Evolutionary conservation across 1,140 invertebrate species (phyloP).

Genomic region (Tetraneura akinire): DNA sequence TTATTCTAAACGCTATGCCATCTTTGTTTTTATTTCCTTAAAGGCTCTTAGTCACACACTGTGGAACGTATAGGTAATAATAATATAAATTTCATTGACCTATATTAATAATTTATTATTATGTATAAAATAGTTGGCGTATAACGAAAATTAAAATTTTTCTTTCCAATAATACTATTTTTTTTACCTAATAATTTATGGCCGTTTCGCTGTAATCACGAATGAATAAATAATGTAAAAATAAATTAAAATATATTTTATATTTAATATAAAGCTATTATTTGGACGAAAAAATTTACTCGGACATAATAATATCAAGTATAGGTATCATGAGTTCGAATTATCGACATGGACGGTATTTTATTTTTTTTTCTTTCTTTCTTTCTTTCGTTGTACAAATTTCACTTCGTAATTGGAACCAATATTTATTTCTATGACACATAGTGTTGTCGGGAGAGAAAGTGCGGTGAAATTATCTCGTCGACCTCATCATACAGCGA

Average conservation of each 20-base stretch:
- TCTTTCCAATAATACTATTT: too few species aligned
- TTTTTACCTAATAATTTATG: too few species aligned
- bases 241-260: too few species aligned
- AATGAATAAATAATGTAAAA: too few species aligned
- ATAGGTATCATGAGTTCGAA: background rate
- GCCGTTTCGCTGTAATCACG: too few species aligned
- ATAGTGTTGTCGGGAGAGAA: constrained; percentile 45
- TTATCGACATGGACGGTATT: background rate
- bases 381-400: constrained; percentile 18
- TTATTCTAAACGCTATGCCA: background rate
- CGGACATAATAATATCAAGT: background rate
- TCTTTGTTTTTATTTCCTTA: constrained; percentile 33
- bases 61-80: background rate
- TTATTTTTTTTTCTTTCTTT: too few species aligned
- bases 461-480: constrained; percentile 48
- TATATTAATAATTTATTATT: too few species aligned
- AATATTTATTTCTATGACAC: constrained; percentile 40
- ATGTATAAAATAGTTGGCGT: too few species aligned
- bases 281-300: too few species aligned
- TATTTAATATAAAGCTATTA: too few species aligned
- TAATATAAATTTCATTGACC: background rate
- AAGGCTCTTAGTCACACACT: too few species aligned
- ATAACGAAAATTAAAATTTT: too few species aligned
- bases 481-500: constrained; percentile 17
- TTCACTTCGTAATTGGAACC: constrained; percentile 49